phyloP scores from a whole-genome alignment of 2,888 invertebrate genomes.

The Drosophila bunnanda region DNA sequence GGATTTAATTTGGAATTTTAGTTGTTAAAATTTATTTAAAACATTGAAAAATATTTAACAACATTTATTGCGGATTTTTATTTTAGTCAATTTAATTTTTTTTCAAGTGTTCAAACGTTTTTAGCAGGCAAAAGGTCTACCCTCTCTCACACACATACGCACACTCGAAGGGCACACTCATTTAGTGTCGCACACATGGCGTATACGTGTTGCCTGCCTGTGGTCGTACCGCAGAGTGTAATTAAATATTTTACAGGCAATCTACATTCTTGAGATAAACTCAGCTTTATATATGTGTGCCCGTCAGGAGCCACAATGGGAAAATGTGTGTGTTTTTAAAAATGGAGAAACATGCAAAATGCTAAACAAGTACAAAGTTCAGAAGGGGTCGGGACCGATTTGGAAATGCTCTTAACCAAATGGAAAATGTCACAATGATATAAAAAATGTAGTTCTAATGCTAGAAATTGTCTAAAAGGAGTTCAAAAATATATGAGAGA shows the following conservation, averaged over 20 bases:
- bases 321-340: slow-evolving; percentile 41
- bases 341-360: slow-evolving; percentile 38
- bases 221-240: slow-evolving; percentile 67
- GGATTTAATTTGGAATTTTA: neutral
- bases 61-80: too few relatives aligned
- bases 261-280: slow-evolving; percentile 81
- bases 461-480: neutral
- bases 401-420: slow-evolving; percentile 22
- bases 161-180: slow-evolving; percentile 13
- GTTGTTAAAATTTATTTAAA: neutral
- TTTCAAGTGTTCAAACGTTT: slow-evolving; percentile 32
- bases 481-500: neutral
- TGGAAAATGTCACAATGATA: neutral
- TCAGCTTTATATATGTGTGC: slow-evolving; percentile 58
- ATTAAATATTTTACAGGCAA: slow-evolving; percentile 82
- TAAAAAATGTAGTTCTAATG: neutral
- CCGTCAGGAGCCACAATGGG: slow-evolving; percentile 37
- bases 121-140: slow-evolving; percentile 38
- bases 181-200: slow-evolving; percentile 40
- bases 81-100: too few relatives aligned
- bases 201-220: slow-evolving; percentile 53
- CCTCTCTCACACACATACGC: slow-evolving; percentile 22
- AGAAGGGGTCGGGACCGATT: neutral
- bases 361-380: slow-evolving; percentile 32
- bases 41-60: neutral